A percentile compares a stretch with the other conserved stretches of the same genome.
phyloP scores from a whole-genome alignment of 2,113 vertebrate genomes.

The Stegostoma tigrinum region DNA sequence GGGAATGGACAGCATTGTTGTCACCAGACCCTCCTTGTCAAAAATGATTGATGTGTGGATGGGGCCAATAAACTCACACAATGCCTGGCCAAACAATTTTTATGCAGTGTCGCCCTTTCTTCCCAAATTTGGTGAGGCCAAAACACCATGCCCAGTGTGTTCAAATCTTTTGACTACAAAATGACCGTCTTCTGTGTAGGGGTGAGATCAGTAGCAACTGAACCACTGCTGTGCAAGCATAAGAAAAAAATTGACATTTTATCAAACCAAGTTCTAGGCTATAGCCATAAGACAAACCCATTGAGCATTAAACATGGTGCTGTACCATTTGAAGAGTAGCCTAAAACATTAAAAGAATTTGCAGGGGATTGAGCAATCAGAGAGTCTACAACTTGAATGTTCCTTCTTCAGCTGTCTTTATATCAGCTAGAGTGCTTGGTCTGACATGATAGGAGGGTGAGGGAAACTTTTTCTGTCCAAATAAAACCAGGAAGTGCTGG shows the following conservation, averaged over 20 bases:
- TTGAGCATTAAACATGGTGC: background rate
- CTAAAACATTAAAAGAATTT: background rate
- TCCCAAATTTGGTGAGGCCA: background rate
- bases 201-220: background rate
- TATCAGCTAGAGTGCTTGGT: too few species aligned
- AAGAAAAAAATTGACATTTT: background rate
- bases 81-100: background rate
- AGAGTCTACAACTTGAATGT: background rate
- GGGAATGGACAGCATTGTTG: background rate
- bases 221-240: background rate
- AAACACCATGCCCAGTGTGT: background rate
- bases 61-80: background rate
- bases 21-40: background rate
- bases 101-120: background rate
- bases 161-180: background rate
- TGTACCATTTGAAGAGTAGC: background rate
- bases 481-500: too few species aligned
- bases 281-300: too few species aligned
- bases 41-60: background rate
- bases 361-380: background rate
- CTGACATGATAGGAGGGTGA: too few species aligned
- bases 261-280: background rate
- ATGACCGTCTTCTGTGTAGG: background rate
- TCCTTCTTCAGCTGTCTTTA: too few species aligned
- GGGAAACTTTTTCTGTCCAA: too few species aligned